Evolutionary conservation across 2,797 vertebrate species (phyloP).

Genomic region (Periparus ater): DNA sequence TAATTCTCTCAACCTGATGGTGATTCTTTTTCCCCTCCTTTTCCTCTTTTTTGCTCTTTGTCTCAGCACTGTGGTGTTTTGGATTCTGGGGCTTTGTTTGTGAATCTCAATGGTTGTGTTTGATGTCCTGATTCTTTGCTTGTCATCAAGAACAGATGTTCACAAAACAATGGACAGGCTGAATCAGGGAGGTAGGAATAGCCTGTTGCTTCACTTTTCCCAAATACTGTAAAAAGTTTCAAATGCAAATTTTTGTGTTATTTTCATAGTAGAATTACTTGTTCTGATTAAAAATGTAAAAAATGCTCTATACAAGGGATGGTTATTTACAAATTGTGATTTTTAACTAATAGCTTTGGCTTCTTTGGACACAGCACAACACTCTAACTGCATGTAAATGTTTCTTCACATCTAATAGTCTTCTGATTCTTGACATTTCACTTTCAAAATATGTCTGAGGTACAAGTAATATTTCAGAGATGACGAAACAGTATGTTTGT

Average conservation of each 20-base stretch:
- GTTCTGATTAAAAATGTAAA: not conserved
- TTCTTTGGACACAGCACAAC: not conserved
- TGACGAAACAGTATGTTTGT: not conserved
- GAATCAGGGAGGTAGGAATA: slow-evolving; percentile 78
- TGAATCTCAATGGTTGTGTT: slow-evolving; percentile 68
- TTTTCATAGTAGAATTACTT: not conserved
- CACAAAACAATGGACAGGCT: slow-evolving; percentile 75
- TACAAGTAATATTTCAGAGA: not conserved
- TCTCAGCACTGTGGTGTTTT: slow-evolving; percentile 75
- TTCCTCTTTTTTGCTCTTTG: slow-evolving; percentile 55
- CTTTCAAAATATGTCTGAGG: not conserved
- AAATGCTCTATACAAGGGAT: not conserved
- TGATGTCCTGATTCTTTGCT: slow-evolving; percentile 74
- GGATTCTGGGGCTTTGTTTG: slow-evolving; percentile 72
- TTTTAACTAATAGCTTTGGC: not conserved
- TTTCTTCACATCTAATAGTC: slow-evolving; percentile 6
- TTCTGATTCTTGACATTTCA: not conserved
- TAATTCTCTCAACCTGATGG: slow-evolving; percentile 52
- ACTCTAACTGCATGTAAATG: not conserved
- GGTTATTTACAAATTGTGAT: not conserved
- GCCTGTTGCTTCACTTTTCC: slow-evolving; percentile 31
- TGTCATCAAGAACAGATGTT: slow-evolving; percentile 65
- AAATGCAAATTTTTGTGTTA: not conserved
- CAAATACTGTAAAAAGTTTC: not conserved
- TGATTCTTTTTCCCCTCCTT: slow-evolving; percentile 24